Conservation (phyloP, 2,113 vertebrate species). For the Balaenoptera acutorostrata region DNA sequence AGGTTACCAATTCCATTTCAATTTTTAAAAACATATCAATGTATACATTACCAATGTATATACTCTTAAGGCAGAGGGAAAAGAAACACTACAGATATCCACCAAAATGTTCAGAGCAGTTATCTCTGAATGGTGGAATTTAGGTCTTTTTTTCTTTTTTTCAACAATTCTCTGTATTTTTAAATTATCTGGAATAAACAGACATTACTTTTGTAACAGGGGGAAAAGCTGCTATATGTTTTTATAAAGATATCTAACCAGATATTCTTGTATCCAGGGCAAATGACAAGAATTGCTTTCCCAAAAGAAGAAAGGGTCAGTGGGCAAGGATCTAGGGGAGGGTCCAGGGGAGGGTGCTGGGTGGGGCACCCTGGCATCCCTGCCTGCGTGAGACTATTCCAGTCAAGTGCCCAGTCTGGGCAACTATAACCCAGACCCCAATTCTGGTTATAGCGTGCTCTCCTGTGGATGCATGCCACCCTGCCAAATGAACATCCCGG, state of each 20-base stretch:
- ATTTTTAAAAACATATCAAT: not conserved
- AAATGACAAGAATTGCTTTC: not conserved
- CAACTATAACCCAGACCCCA: not conserved
- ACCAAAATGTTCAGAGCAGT: not conserved
- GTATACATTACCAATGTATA: not conserved
- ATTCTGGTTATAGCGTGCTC: not conserved
- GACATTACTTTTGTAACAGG: not conserved
- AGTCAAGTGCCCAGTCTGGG: too few relatives aligned
- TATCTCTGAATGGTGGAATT: not conserved
- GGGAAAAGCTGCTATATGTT: not conserved
- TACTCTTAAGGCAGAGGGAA: not conserved
- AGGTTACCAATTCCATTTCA: not conserved
- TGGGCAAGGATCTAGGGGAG: rapidly evolving
- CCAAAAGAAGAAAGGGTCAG: not conserved
- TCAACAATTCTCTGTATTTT: not conserved
- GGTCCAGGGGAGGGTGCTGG: not conserved
- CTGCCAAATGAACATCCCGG: not conserved
- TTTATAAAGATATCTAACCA: not conserved
- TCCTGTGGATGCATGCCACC: too few relatives aligned
- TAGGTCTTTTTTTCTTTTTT: not conserved
- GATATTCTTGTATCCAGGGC: not conserved
- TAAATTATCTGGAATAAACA: not conserved
- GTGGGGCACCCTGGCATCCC: rapidly evolving
- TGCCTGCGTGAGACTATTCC: too few relatives aligned
- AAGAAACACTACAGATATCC: not conserved